A percentile compares a stretch with the other conserved stretches of the same genome.
Evolutionary conservation across 1,140 invertebrate genomes (phyloP).

Genomic region (Achroia grisella): DNA sequence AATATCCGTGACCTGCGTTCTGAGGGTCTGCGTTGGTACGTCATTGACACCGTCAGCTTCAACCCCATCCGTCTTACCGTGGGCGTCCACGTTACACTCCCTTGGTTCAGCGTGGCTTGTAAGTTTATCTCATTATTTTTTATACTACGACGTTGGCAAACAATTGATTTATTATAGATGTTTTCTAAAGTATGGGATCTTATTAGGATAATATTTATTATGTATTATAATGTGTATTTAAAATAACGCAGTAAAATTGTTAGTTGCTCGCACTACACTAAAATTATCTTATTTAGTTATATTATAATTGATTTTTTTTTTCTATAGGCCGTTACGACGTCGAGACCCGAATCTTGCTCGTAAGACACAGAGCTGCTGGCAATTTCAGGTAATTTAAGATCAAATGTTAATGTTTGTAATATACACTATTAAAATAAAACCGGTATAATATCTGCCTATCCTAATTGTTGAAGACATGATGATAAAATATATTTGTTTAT

Average conservation of each 20-base stretch:
- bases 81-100: slow-evolving; percentile 14
- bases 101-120: slow-evolving; percentile 19
- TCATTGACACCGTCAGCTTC: slow-evolving; percentile 23
- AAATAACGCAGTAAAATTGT: too few relatives aligned
- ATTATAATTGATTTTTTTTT: neutral
- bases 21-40: slow-evolving; percentile 29
- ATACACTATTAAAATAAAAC: too few relatives aligned
- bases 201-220: too few relatives aligned
- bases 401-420: neutral
- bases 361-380: slow-evolving; percentile 16
- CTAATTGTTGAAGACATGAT: too few relatives aligned
- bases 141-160: too few relatives aligned
- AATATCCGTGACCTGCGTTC: slow-evolving; percentile 14
- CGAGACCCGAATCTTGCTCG: slow-evolving; percentile 5
- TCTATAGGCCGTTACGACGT: slow-evolving; percentile 20
- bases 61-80: slow-evolving; percentile 18
- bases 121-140: neutral
- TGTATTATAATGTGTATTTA: too few relatives aligned
- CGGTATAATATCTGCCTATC: too few relatives aligned
- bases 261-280: too few relatives aligned
- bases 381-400: slow-evolving; percentile 12
- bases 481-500: too few relatives aligned
- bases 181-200: too few relatives aligned
- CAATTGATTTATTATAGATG: too few relatives aligned
- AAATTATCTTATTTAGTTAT: too few relatives aligned